Base-by-base conservation (phyloP, 2,888 invertebrate genomes). In the Euzophera pinguis region DNA sequence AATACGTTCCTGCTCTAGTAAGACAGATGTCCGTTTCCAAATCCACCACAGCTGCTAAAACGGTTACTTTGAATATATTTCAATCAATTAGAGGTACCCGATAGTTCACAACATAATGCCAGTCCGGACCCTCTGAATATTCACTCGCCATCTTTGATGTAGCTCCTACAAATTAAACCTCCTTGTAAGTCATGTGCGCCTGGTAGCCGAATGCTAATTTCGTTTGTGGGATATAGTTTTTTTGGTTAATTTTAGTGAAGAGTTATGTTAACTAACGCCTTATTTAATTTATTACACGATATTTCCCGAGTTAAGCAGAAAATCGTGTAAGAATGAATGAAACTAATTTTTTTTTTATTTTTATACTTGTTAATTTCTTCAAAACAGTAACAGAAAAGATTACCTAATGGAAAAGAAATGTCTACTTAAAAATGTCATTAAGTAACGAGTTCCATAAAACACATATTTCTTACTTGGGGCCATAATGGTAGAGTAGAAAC, bases 61-160 rank as follows among this genome's bases (percentile, higher is more conserved):
- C 76, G 70, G 75, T 75, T 75, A 65, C 73, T 78, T 67, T 81
- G 84, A 82, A 84, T 84, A 82, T 76, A 83, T 84, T 84, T 84
- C 81, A 84, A 84, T 84, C 81, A 84, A 85, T 84, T 84, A 84
- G 62, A 76, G 79, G 74, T 72, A 69, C 66, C 67, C 68, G 75
- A 73, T 72, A 72, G 81, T 78, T 78, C 64, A 56, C 63, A 67
- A 69, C 73, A 72, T 78, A 75, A 78, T 74, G 69, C 73, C 64
- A 67, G 74, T 73, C 77, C 76, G 73, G 71, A 69, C 75, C 78
- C 71, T 75, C 71, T 85, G 84, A 84, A 84, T 85, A 84, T 83
- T 84, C 83, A 83, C 75, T 60, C 70, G 67, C 71, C 68, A 82
- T 81, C 83, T 83, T 82, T 83, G 83, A 83, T 78, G 78, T 81